A percentile compares a stretch with the other conserved stretches of the same genome.
phyloP scores from a whole-genome alignment of 2,888 invertebrate genomes.

The Leucania comma region DNA sequence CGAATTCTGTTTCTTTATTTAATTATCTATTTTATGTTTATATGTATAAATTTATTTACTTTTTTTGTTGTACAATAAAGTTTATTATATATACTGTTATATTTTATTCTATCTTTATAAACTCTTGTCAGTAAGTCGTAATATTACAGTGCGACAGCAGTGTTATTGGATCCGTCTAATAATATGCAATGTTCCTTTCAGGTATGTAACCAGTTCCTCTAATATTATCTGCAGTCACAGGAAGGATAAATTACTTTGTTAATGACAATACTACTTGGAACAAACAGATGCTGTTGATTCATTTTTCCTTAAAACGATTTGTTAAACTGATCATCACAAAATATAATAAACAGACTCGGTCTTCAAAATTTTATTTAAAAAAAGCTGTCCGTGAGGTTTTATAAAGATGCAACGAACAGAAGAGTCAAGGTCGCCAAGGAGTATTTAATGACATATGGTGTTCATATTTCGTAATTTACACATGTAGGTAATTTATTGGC shows the following conservation, averaged over 20 bases:
- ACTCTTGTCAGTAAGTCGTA: too few relatives aligned
- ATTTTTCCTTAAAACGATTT: not conserved
- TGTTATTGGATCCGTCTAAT: not conserved
- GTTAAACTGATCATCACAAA: not conserved
- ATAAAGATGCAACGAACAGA: too few relatives aligned
- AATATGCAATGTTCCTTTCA: not conserved
- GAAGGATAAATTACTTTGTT: not conserved
- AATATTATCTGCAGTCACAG: not conserved
- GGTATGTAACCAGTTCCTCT: not conserved
- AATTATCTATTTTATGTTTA: too few relatives aligned
- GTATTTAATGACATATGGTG: not conserved
- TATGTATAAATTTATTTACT: too few relatives aligned
- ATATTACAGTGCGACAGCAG: not conserved
- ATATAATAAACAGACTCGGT: not conserved
- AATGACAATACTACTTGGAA: not conserved
- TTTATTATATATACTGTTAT: too few relatives aligned
- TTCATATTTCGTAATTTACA: not conserved
- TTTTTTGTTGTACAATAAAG: too few relatives aligned
- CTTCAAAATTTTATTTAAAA: too few relatives aligned
- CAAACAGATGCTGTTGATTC: not conserved
- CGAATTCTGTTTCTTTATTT: too few relatives aligned
- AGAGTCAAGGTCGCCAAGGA: slow-evolving; percentile 6
- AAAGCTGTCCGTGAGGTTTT: too few relatives aligned
- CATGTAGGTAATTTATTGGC: not conserved
- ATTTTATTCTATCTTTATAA: too few relatives aligned